Evolutionary conservation across 2,113 vertebrate genomes (phyloP), one percentile per base, ranked within the genome.

Genomic region (Petrocephalus microphthalmus): DNA sequence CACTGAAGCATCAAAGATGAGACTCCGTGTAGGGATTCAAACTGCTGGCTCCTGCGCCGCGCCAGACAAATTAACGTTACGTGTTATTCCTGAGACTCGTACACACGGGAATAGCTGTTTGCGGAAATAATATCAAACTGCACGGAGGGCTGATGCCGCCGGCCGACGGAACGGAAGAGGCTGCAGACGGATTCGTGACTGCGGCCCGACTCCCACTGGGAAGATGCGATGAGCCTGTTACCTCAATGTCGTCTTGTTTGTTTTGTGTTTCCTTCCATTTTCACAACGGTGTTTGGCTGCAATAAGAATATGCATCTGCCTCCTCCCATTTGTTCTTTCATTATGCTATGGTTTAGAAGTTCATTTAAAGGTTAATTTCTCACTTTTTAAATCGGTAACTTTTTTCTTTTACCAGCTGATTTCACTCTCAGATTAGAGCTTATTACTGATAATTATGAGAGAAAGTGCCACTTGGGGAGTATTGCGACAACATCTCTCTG

Each of bases 61-160:
- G 15, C 11, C 10, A 33, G 33, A 92, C 92, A 93, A 94, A 94
- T 95, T 94, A 94, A 92, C 93, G 86, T 89, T 22, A 60, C 90
- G 89, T 91, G 92, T 93, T 93, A 94, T 94, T 94, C 93, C 93
- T 93, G 91, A 92, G 92, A 92, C 93, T 92, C 71, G 91, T 92
- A 92, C 92, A 91, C 89, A 88, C 82, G 37, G 45, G 90, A 88
- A 88, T 92, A 91, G 91, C 91, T 93, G 91, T 71, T 84, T 88
- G 90, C 91, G 93, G 90, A 45, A 88, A 90, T 92, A 93, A 91
- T 92, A 93, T 93, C 84, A 89, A 90, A 93, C 88, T 89, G 90
- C 89, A 74, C 25, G 49, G 7, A 29, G 13, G 29, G n/a, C 25
- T 33, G 15, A 10, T 88, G 83, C 52, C 84, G 87, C 60, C 87